A percentile compares a stretch with the other conserved stretches of the same genome.
These are phyloP conservation scores for Varanus salvator DNA, from an alignment of 2,113 vertebrate species.

Conservation along the genomic window DNA sequence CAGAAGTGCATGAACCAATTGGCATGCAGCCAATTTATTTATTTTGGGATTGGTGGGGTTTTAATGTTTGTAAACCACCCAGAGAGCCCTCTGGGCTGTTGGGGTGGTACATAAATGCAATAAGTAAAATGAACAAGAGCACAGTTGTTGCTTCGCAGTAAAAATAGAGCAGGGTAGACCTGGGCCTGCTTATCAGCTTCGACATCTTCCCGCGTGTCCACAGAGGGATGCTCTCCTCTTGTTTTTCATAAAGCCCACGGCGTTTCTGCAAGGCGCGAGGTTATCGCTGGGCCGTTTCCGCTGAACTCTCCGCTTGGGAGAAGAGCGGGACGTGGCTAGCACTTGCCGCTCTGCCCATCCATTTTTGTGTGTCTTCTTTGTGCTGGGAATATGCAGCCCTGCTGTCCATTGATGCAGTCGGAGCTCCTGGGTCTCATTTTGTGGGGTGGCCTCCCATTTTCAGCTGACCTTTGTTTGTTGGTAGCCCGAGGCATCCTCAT, in stretches of 20 bases:
- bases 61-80: no score
- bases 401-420: no score
- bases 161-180: not conserved
- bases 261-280: not conserved
- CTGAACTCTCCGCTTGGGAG: no score
- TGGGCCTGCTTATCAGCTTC: not conserved
- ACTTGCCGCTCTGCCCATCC: not conserved
- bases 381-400: not conserved
- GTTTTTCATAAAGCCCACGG: not conserved
- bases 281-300: not conserved
- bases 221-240: not conserved
- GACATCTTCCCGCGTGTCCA: not conserved
- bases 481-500: not conserved
- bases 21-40: no score
- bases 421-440: not conserved
- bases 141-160: not conserved
- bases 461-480: not conserved
- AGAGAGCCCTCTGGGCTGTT: no score
- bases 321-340: not conserved
- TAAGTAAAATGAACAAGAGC: not conserved
- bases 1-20: no score
- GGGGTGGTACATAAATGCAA: no score
- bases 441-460: not conserved
- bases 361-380: not conserved
- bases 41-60: no score